phyloP scores from a whole-genome alignment of 2,113 vertebrate genomes.

The Xiphophorus hellerii region DNA sequence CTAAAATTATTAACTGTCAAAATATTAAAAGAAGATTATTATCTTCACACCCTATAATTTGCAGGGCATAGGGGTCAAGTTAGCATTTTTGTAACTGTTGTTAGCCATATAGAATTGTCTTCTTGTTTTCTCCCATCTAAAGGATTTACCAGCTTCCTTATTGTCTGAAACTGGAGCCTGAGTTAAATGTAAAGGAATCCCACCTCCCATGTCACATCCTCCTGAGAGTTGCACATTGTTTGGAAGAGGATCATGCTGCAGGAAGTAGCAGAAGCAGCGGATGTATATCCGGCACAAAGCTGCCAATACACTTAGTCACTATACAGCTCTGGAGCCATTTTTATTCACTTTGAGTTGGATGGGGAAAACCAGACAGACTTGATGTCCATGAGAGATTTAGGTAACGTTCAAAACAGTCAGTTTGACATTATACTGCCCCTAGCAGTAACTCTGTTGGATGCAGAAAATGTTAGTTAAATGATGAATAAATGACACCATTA shows the following conservation, averaged over 20 bases:
- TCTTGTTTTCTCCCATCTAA: neutral
- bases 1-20: no score
- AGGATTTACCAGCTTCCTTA: neutral
- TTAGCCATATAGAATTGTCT: no score
- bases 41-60: no score
- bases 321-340: neutral
- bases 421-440: no score
- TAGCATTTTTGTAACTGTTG: no score
- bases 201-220: neutral
- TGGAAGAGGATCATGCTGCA: conserved; percentile 16
- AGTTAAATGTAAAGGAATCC: neutral
- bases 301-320: neutral
- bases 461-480: no score
- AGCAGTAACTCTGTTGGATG: no score
- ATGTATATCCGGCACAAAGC: conserved; percentile 31
- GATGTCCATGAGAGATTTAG: neutral
- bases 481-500: no score
- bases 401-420: neutral
- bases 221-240: conserved; percentile 5
- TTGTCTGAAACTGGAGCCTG: neutral
- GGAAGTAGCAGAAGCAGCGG: conserved; percentile 51
- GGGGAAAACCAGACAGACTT: neutral
- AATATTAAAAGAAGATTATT: no score
- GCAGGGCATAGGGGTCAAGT: no score
- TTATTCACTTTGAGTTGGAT: neutral